A percentile compares a stretch with the other conserved stretches of the same genome.
phyloP scores from a whole-genome alignment of 2,888 invertebrate genomes.

The Coelogynopora nodosa region DNA sequence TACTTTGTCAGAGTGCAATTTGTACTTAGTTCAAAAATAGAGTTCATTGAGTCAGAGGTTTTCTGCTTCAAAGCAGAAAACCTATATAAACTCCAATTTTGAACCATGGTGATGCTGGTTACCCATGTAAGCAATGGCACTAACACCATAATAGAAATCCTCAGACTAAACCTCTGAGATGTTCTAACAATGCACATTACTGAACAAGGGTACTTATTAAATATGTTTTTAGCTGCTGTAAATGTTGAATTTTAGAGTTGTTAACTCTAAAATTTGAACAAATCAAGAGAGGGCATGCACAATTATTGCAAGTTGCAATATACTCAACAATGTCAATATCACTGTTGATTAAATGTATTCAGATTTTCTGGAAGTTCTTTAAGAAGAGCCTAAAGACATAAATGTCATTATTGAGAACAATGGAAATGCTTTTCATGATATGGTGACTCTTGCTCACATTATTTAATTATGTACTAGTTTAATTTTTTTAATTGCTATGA shows the following conservation, averaged over 20 bases:
- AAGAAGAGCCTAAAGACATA: background rate
- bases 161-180: background rate
- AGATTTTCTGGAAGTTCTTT: background rate
- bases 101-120: background rate
- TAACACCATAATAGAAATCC: background rate
- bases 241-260: background rate
- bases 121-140: background rate
- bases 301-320: background rate
- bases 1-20: background rate
- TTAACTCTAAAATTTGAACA: background rate
- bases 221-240: background rate
- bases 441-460: background rate
- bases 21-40: background rate
- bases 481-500: too few relatives aligned
- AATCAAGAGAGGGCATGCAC: background rate
- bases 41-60: background rate
- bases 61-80: too few relatives aligned
- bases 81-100: too few relatives aligned
- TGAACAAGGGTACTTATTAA: background rate
- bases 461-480: background rate
- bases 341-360: background rate
- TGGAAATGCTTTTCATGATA: slow-evolving; percentile 13
- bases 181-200: background rate
- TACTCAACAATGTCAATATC: background rate
- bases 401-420: background rate